A percentile compares a stretch with the other conserved stretches of the same genome.
These are phyloP conservation scores for Melospiza georgiana DNA, from an alignment of 2,113 vertebrate genomes.

Conservation along the genomic window DNA sequence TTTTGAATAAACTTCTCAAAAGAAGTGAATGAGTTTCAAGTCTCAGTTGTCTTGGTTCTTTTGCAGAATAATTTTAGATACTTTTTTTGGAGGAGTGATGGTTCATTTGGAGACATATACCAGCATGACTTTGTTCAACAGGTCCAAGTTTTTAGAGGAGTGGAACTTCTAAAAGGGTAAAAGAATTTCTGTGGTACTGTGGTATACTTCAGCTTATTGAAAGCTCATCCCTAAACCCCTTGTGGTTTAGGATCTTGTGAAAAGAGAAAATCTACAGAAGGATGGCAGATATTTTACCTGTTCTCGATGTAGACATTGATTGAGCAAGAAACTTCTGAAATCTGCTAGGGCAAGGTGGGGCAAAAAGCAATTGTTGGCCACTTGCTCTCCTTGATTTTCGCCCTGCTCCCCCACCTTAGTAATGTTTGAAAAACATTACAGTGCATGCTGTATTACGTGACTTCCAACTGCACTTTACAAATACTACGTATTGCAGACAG, in stretches of 20 bases:
- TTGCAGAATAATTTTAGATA: background rate
- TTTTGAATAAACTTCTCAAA: background rate
- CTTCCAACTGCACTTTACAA: background rate
- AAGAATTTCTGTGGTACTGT: background rate
- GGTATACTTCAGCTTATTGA: background rate
- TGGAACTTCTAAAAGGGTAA: background rate
- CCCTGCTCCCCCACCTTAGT: fast-evolving
- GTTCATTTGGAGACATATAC: background rate
- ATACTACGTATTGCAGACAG: background rate
- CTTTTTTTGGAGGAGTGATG: background rate
- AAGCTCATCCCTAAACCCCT: background rate
- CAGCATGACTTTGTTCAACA: background rate
- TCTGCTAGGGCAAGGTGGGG: background rate
- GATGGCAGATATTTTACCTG: background rate
- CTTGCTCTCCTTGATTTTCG: background rate
- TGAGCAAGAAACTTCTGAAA: background rate
- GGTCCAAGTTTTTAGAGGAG: background rate
- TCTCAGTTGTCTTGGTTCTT: background rate
- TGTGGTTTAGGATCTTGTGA: background rate
- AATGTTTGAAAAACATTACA: background rate
- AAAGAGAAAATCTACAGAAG: background rate
- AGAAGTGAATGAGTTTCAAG: background rate
- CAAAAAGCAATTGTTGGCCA: background rate
- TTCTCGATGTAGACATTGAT: background rate
- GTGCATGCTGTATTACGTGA: background rate